Percentiles rank a stretch among this genome's conserved stretches.
These are phyloP conservation scores for roundworm (Caenorhabditis elegans) DNA, from an alignment of 1,140 invertebrate genomes.

Conservation along the genomic window DNA sequence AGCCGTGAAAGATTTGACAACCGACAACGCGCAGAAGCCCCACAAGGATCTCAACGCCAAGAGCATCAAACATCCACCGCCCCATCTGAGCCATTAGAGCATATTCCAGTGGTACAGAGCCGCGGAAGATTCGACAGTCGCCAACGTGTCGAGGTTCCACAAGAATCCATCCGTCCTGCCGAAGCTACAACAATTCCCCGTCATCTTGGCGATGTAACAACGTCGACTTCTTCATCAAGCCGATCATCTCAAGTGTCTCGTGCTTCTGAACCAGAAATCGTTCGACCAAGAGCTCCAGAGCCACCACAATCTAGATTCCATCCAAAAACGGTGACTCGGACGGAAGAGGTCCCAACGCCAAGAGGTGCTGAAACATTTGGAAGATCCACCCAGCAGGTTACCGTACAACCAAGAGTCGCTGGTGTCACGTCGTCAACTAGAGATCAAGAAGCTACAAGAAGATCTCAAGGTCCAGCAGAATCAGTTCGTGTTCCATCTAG, in stretches of 20 bases:
- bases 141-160: not conserved
- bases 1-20: too few species aligned
- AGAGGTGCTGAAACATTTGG: not conserved
- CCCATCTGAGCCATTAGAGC: too few species aligned
- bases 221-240: not conserved
- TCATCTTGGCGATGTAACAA: not conserved
- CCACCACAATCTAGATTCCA: not conserved
- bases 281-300: not conserved
- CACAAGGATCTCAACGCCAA: not conserved
- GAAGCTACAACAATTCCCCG: too few species aligned
- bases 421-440: too few species aligned
- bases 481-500: not conserved
- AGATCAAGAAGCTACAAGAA: not conserved
- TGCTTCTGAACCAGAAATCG: too few species aligned
- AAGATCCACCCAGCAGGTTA: too few species aligned
- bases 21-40: too few species aligned
- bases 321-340: not conserved
- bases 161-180: too few species aligned
- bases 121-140: not conserved
- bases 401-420: too few species aligned
- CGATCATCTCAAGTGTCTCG: too few species aligned
- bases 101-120: not conserved
- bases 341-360: not conserved
- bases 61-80: not conserved
- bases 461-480: not conserved